A percentile compares a stretch with the other conserved stretches of the same genome.
Conservation (phyloP, 2,113 vertebrate species). For the Bostrychus sinensis region DNA sequence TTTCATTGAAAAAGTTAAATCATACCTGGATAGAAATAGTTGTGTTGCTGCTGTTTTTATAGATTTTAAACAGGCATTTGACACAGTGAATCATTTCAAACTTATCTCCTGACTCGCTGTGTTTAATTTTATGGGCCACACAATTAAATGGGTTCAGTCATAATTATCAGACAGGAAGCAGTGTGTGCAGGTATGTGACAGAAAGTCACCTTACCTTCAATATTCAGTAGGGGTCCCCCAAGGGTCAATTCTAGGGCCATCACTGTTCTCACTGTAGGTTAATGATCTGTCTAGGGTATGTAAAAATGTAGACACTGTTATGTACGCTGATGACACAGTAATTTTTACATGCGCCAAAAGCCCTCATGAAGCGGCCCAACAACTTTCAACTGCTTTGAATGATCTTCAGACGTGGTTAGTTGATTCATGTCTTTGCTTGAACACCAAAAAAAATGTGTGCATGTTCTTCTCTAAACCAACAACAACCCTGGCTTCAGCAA, state of each 20-base stretch:
- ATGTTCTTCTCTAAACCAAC: too few species aligned
- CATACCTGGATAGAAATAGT: neutral
- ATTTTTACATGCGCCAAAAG: too few species aligned
- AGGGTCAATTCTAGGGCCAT: neutral
- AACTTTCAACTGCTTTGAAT: too few species aligned
- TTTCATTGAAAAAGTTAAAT: too few species aligned
- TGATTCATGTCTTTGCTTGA: too few species aligned
- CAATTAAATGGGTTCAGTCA: neutral
- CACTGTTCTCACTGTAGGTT: neutral
- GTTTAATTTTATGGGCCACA: neutral
- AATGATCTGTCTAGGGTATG: neutral
- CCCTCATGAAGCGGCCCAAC: too few species aligned
- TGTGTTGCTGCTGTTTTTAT: neutral
- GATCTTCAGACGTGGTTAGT: too few species aligned
- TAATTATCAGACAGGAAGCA: too few species aligned
- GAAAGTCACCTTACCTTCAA: neutral
- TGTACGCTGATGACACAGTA: too few species aligned
- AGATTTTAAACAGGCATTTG: neutral
- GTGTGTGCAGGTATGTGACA: neutral
- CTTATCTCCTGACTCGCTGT: neutral
- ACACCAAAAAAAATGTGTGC: too few species aligned
- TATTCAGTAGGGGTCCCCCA: neutral
- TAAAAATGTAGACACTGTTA: too few species aligned
- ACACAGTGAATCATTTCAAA: too few species aligned
- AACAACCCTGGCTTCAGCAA: constrained; percentile 50